These are phyloP conservation scores for Crax fasciolata DNA, from an alignment of 2,797 vertebrate species.

Conservation along the genomic window DNA sequence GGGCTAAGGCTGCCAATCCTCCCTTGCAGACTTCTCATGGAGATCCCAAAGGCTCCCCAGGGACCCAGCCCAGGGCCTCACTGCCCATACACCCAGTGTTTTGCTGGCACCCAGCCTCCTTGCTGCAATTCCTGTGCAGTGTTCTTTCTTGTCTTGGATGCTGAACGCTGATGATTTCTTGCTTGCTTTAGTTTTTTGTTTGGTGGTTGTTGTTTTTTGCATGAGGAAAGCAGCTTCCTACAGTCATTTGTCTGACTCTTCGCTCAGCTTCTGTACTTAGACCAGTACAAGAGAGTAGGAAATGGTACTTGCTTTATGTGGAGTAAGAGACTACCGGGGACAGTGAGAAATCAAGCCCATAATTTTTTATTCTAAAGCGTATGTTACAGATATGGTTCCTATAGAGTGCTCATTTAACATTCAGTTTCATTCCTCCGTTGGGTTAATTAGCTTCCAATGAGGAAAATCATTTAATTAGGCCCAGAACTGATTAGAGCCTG, in stretches of 20 bases:
- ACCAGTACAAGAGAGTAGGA: neutral
- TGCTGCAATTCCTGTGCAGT: neutral
- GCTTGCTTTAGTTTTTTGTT: neutral
- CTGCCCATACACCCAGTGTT: neutral
- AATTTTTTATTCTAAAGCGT: conserved; percentile 41
- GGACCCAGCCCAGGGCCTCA: neutral
- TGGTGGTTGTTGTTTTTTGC: neutral
- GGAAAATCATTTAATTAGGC: conserved; percentile 68
- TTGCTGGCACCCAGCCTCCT: neutral
- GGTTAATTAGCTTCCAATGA: conserved; percentile 51
- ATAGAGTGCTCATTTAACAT: conserved; percentile 44
- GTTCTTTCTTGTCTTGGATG: conserved; percentile 1
- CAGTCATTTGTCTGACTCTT: neutral
- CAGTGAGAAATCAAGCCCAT: neutral
- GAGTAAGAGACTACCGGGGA: neutral
- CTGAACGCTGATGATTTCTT: neutral
- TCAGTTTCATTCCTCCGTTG: conserved; percentile 42
- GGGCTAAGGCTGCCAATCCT: neutral
- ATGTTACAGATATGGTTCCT: neutral
- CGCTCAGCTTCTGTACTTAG: rapidly evolving
- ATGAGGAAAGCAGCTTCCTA: conserved; percentile 11
- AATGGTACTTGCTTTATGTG: conserved; percentile 8
- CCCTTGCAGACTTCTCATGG: neutral
- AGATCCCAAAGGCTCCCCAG: neutral
- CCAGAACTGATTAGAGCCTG: conserved; percentile 42